A percentile compares a stretch with the other conserved stretches of the same genome.
These are phyloP conservation scores for Morpho achilles DNA, from an alignment of 2,888 invertebrate species.

Conservation along the genomic window DNA sequence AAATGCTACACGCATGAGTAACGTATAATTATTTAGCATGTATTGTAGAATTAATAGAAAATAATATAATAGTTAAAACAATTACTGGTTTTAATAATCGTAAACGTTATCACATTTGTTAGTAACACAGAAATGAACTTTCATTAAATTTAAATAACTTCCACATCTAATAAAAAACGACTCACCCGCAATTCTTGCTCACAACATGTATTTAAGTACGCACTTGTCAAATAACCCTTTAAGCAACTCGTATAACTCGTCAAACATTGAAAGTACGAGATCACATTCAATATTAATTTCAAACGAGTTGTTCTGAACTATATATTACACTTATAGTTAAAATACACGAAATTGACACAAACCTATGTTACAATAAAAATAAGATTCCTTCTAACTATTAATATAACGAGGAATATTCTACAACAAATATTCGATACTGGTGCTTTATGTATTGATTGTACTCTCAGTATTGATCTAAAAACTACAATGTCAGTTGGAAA, in stretches of 20 bases:
- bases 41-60: no score
- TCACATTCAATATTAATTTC: slow-evolving; percentile 20
- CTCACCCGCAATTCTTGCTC: slow-evolving; percentile 18
- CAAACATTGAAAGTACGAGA: slow-evolving; percentile 9
- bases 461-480: slow-evolving; percentile 36
- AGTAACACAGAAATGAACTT: no score
- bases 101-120: no score
- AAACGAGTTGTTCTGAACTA: slow-evolving; percentile 14
- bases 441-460: slow-evolving; percentile 54
- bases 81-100: no score
- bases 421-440: slow-evolving; percentile 66
- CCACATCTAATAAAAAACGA: slow-evolving; percentile 18
- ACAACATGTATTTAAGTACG: slow-evolving; percentile 34
- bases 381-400: slow-evolving; percentile 34
- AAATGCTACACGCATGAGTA: no score
- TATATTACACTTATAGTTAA: slow-evolving; percentile 24
- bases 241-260: slow-evolving; percentile 9
- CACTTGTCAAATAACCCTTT: slow-evolving; percentile 28
- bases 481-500: slow-evolving; percentile 16
- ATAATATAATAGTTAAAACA: no score
- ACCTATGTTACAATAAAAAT: slow-evolving; percentile 28
- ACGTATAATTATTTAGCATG: no score
- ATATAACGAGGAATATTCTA: slow-evolving; percentile 61
- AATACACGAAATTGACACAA: slow-evolving; percentile 58
- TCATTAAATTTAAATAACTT: not conserved